Percentiles rank a stretch among this genome's conserved stretches.
Conservation (phyloP, 30 jellyfish, hydroid and myxozoan genomes). For the Turritopsis rubra region DNA sequence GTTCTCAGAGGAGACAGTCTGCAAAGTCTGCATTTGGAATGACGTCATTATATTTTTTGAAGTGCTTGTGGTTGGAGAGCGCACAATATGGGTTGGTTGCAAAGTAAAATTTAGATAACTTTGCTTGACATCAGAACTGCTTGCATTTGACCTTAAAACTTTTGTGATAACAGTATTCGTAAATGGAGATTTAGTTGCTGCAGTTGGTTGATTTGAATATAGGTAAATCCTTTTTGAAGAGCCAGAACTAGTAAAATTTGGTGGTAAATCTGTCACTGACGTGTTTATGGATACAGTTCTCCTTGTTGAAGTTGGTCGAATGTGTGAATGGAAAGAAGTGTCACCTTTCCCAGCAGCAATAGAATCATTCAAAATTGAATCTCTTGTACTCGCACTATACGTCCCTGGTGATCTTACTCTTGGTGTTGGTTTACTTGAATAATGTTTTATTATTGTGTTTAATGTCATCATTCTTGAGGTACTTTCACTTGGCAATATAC, state of each 20-base stretch:
- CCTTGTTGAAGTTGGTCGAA: neutral
- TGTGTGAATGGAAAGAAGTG: neutral
- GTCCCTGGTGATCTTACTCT: neutral
- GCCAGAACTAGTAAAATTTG: neutral
- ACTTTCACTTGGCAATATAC: neutral
- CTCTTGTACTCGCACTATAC: neutral
- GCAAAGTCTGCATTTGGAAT: neutral
- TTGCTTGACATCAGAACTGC: neutral
- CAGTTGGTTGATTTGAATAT: neutral
- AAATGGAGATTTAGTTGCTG: neutral
- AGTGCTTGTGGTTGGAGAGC: neutral
- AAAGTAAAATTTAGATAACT: neutral
- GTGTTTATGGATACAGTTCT: neutral
- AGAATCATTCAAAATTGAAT: neutral
- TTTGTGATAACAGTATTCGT: neutral
- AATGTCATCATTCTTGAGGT: neutral
- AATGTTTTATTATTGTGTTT: neutral
- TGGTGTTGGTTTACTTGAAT: neutral
- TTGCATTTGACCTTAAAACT: neutral
- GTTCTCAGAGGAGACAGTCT: neutral
- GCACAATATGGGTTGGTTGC: neutral
- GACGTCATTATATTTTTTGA: neutral
- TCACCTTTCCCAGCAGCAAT: neutral
- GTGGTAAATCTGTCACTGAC: neutral
- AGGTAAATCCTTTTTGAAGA: neutral